Conservation (phyloP, 2,113 vertebrate species). For the Melanotaenia duboulayi region DNA sequence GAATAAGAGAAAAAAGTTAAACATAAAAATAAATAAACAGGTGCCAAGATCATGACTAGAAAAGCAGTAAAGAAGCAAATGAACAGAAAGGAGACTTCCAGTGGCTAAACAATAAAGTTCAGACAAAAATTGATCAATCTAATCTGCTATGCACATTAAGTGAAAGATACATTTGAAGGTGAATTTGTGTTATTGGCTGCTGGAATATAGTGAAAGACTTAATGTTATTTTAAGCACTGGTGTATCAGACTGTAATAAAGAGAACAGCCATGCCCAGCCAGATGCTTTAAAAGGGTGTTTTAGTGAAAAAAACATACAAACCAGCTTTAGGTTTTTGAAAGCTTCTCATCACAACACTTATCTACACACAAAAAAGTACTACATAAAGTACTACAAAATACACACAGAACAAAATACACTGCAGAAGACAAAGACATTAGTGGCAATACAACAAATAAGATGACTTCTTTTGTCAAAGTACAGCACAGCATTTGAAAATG, state of each 20-base stretch:
- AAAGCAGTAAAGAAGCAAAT: slow-evolving; percentile 19
- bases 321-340: neutral
- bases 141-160: slow-evolving; percentile 28
- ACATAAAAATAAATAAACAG: neutral
- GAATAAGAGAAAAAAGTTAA: slow-evolving; percentile 1
- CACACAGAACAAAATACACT: slow-evolving; percentile 17
- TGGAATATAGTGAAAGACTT: slow-evolving; percentile 40
- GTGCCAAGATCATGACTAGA: slow-evolving; percentile 8
- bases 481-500: neutral
- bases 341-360: slow-evolving; percentile 8
- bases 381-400: neutral
- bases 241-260: slow-evolving; percentile 12
- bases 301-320: slow-evolving; percentile 25
- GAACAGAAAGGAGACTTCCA: neutral
- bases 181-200: slow-evolving; percentile 26
- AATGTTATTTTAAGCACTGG: slow-evolving; percentile 37
- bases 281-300: neutral
- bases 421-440: slow-evolving; percentile 40
- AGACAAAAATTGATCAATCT: slow-evolving; percentile 20
- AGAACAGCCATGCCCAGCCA: slow-evolving; percentile 21
- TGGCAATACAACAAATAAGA: slow-evolving; percentile 70
- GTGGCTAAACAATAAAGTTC: neutral
- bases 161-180: slow-evolving; percentile 15
- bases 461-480: slow-evolving; percentile 12
- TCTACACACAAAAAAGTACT: neutral